Evolutionary conservation across 2,113 vertebrate genomes (phyloP).

Genomic region (Pluvialis apricaria): DNA sequence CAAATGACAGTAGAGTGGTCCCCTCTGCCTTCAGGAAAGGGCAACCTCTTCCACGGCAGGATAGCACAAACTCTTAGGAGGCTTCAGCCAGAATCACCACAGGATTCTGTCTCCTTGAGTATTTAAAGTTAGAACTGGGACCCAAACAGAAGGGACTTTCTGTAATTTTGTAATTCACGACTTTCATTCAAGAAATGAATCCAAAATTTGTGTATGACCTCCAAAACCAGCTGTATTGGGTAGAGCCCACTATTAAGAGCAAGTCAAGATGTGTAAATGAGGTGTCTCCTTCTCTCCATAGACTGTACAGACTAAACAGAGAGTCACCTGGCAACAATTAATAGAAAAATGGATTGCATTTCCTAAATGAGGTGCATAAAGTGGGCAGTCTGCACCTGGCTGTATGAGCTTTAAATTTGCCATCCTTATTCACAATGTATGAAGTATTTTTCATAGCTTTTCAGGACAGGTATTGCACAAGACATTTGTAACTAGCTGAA

Average conservation of each 20-base stretch:
- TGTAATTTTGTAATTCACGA: not conserved
- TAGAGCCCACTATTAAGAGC: not conserved
- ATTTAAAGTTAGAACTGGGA: not conserved
- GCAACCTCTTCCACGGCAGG: not conserved
- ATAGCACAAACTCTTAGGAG: not conserved
- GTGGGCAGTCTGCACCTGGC: slow-evolving; percentile 60
- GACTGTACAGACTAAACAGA: slow-evolving; percentile 63
- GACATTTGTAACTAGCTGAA: slow-evolving; percentile 56
- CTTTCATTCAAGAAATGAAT: not conserved
- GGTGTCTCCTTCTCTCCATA: slow-evolving; percentile 58
- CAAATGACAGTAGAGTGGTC: not conserved
- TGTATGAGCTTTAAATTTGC: slow-evolving; percentile 34
- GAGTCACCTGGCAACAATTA: slow-evolving; percentile 62
- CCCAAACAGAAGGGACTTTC: not conserved
- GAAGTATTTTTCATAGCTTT: slow-evolving; percentile 49
- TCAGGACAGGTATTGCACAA: slow-evolving; percentile 36
- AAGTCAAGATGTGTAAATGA: slow-evolving; percentile 61
- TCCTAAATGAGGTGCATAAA: slow-evolving; percentile 62
- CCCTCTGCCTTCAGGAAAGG: not conserved
- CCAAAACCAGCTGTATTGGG: slow-evolving; percentile 31
- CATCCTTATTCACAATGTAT: slow-evolving; percentile 17
- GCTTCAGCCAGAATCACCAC: not conserved
- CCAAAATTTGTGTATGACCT: not conserved
- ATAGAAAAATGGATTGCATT: slow-evolving; percentile 58
- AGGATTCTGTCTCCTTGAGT: not conserved